Evolutionary conservation across 2,113 vertebrate genomes (phyloP).

Genomic region (Carassius carassius): DNA sequence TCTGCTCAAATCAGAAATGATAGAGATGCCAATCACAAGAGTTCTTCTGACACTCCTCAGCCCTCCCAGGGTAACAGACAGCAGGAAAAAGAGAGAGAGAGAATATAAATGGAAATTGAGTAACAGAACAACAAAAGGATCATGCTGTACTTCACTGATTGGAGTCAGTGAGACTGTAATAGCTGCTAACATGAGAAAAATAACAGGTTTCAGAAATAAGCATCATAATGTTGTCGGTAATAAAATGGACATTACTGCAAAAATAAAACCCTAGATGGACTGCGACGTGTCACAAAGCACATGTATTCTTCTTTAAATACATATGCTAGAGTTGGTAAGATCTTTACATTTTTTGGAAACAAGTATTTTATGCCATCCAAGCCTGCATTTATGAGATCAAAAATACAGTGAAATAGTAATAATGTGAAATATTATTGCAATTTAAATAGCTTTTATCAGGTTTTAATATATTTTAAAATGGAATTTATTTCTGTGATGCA

Average conservation of each 20-base stretch:
- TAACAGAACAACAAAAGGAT: background rate
- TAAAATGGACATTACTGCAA: too few species aligned
- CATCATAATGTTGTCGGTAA: background rate
- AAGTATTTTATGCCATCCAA: background rate
- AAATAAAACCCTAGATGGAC: too few species aligned
- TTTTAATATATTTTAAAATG: background rate
- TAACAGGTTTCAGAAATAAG: background rate
- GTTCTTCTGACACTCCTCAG: conserved; percentile 10
- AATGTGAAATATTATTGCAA: background rate
- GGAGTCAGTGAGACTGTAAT: background rate
- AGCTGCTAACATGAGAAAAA: background rate
- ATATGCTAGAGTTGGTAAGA: background rate
- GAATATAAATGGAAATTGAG: conserved; percentile 3
- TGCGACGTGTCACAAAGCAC: too few species aligned
- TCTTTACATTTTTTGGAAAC: background rate
- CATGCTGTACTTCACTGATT: background rate
- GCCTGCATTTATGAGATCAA: background rate
- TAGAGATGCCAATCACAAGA: conserved; percentile 6
- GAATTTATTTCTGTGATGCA: background rate
- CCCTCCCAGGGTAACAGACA: background rate
- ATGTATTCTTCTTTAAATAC: background rate
- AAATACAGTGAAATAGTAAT: background rate
- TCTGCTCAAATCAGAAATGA: background rate
- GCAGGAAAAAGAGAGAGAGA: background rate
- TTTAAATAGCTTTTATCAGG: background rate